phyloP scores from a whole-genome alignment of 2,888 invertebrate species.

The Diaperis boleti region DNA sequence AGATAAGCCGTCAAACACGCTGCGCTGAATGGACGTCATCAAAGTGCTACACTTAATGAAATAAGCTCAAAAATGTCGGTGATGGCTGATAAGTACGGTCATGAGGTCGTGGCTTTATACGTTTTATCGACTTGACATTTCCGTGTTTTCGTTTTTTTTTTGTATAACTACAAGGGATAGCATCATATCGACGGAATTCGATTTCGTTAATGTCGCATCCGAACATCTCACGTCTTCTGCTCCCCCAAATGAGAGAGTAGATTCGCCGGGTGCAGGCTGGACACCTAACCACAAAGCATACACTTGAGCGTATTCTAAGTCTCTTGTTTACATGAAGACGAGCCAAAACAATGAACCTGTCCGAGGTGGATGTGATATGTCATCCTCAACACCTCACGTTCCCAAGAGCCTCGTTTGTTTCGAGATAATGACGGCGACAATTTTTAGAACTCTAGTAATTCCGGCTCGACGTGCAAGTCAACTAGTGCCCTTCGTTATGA shows the following conservation, averaged over 20 bases:
- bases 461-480: slow-evolving; percentile 26
- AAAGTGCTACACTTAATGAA: slow-evolving; percentile 35
- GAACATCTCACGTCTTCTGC: slow-evolving; percentile 11
- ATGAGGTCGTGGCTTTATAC: slow-evolving; percentile 30
- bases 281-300: slow-evolving; percentile 15
- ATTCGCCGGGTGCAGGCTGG: slow-evolving; percentile 16
- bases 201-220: slow-evolving; percentile 21
- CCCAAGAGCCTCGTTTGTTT: slow-evolving; percentile 41
- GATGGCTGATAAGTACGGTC: slow-evolving; percentile 34
- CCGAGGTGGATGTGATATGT: slow-evolving; percentile 38
- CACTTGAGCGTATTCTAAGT: slow-evolving; percentile 10
- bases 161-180: slow-evolving; percentile 8
- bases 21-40: slow-evolving; percentile 26
- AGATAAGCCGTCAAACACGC: slow-evolving; percentile 20
- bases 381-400: slow-evolving; percentile 38
- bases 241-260: background rate
- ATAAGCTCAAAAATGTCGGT: slow-evolving; percentile 34
- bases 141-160: slow-evolving; percentile 29
- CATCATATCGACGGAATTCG: slow-evolving; percentile 18
- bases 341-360: slow-evolving; percentile 37
- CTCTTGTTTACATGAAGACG: slow-evolving; percentile 35
- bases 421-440: slow-evolving; percentile 35
- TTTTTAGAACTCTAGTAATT: slow-evolving; percentile 32
- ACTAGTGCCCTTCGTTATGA: slow-evolving; percentile 32
- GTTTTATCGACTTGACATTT: slow-evolving; percentile 32